Percentiles rank a stretch among this genome's conserved stretches.
Conservation (phyloP, 2,797 vertebrate species). For the Hirundo rustica region DNA sequence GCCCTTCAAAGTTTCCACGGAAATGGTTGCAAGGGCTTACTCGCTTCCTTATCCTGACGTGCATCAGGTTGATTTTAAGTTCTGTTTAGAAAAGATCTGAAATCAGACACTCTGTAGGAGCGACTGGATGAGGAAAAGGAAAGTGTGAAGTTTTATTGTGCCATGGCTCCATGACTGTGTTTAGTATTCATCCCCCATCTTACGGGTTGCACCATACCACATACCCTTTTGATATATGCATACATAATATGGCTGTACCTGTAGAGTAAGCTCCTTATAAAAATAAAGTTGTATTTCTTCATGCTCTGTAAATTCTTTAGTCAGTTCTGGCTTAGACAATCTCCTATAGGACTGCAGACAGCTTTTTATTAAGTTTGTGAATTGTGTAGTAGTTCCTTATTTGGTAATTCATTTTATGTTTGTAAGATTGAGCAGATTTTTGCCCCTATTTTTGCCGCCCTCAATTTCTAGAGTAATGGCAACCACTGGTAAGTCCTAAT, state of each 20-base stretch:
- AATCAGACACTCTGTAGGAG: not conserved
- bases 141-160: not conserved
- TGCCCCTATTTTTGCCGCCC: not conserved
- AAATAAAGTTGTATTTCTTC: not conserved
- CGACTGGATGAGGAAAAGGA: not conserved
- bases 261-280: not conserved
- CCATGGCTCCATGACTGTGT: not conserved
- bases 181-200: not conserved
- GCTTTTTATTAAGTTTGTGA: not conserved
- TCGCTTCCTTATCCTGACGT: not conserved
- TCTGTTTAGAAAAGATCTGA: not conserved
- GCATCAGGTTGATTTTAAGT: not conserved
- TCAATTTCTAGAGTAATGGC: not conserved
- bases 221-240: not conserved
- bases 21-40: not conserved
- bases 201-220: not conserved
- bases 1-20: not conserved
- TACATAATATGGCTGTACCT: not conserved
- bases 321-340: not conserved
- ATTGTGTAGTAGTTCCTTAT: not conserved
- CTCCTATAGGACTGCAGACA: not conserved
- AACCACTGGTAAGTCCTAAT: not conserved
- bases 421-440: not conserved
- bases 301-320: not conserved
- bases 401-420: not conserved